These are phyloP conservation scores for Vicugna pacos DNA, from an alignment of 2,113 vertebrate species.

Conservation along the genomic window DNA sequence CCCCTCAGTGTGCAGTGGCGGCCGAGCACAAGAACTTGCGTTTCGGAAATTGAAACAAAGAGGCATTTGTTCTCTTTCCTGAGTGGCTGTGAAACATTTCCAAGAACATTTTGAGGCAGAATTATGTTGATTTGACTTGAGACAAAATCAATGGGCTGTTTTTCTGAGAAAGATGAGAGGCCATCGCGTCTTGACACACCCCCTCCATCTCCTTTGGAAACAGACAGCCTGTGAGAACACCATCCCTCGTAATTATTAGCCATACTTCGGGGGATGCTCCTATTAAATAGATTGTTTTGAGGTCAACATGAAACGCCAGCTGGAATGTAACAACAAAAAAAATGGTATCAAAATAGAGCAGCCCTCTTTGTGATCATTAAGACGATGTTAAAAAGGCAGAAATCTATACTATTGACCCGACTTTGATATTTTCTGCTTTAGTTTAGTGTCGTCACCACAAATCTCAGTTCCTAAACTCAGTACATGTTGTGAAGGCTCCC, in stretches of 20 bases:
- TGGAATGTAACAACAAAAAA: conserved; percentile 53
- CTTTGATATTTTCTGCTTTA: conserved; percentile 86
- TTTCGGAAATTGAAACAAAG: conserved; percentile 59
- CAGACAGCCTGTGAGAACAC: neutral
- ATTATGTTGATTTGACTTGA: conserved; percentile 68
- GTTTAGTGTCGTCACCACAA: conserved; percentile 78
- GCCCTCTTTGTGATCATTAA: conserved; percentile 72
- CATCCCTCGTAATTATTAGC: neutral
- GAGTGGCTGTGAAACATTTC: conserved; percentile 13
- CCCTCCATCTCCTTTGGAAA: conserved; percentile 39
- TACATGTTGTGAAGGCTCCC: conserved; percentile 78
- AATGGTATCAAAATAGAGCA: conserved; percentile 53
- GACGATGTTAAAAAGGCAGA: conserved; percentile 81
- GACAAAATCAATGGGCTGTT: conserved; percentile 62
- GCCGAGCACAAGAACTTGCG: neutral
- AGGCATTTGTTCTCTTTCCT: conserved; percentile 50
- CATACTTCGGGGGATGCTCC: neutral
- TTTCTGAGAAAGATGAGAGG: conserved; percentile 64
- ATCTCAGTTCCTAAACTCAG: conserved; percentile 82
- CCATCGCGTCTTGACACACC: neutral
- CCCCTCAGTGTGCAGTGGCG: fast-evolving
- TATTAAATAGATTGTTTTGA: conserved; percentile 65
- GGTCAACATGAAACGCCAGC: conserved; percentile 54
- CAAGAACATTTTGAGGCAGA: conserved; percentile 3
- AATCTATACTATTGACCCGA: conserved; percentile 87